Percentiles rank a stretch among this genome's conserved stretches.
phyloP scores from a whole-genome alignment of 2,113 vertebrate species.

The Ophiodon elongatus region DNA sequence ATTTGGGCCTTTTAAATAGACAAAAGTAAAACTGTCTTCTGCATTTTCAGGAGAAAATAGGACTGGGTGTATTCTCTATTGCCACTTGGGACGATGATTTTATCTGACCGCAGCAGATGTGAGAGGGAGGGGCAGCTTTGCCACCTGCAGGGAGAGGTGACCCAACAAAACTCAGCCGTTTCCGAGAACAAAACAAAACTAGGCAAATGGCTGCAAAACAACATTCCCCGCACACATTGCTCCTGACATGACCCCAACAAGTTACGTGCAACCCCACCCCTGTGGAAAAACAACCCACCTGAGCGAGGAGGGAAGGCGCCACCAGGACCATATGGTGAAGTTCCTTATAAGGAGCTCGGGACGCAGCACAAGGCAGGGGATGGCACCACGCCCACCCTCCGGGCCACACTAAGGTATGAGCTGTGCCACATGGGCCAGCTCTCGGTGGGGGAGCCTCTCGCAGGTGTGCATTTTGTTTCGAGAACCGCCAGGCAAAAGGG shows the following conservation, averaged over 20 bases:
- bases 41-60: conserved; percentile 40
- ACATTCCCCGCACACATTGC: conserved; percentile 28
- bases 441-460: conserved; percentile 67
- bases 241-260: conserved; percentile 46
- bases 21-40: conserved; percentile 54
- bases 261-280: conserved; percentile 30
- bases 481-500: conserved; percentile 34
- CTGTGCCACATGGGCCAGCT: conserved; percentile 74
- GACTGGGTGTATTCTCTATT: conserved; percentile 20
- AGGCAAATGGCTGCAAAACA: conserved; percentile 20
- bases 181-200: conserved; percentile 18
- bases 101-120: conserved; percentile 67
- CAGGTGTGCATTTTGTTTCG: conserved; percentile 64
- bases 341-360: conserved; percentile 75
- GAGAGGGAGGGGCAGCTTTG: conserved; percentile 53
- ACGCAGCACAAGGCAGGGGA: conserved; percentile 51
- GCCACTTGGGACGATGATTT: conserved; percentile 53
- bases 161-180: conserved; percentile 55
- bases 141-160: conserved; percentile 63
- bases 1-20: conserved; percentile 57
- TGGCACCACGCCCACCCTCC: conserved; percentile 68
- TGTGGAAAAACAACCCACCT: conserved; percentile 71
- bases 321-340: conserved; percentile 82
- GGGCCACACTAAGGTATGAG: conserved; percentile 78
- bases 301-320: conserved; percentile 50